A percentile compares a stretch with the other conserved stretches of the same genome.
phyloP scores from a whole-genome alignment of 1,140 invertebrate species.

The Rhopalosiphum maidis region DNA sequence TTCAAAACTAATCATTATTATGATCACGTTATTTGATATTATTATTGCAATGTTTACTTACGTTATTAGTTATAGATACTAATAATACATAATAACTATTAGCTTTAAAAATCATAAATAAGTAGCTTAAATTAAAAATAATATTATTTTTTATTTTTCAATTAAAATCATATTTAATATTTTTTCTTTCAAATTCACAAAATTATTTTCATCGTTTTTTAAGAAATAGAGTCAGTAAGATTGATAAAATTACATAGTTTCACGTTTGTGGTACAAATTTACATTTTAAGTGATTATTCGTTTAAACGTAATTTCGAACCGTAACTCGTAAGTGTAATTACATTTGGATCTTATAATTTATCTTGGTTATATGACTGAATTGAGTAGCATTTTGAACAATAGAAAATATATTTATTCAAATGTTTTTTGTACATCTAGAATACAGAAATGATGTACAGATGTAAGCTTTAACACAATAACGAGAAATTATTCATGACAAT shows the following conservation, averaged over 20 bases:
- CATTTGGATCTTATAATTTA: background rate
- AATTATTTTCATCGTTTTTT: background rate
- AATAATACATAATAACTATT: background rate
- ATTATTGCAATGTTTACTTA: background rate
- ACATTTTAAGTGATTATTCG: background rate
- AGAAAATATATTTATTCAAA: background rate
- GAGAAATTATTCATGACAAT: background rate
- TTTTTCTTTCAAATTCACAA: background rate
- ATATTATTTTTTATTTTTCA: background rate
- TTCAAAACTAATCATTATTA: background rate
- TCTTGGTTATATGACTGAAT: background rate
- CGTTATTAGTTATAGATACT: background rate
- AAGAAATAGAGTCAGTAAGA: background rate
- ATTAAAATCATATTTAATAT: background rate
- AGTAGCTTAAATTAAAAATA: background rate
- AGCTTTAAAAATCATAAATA: background rate
- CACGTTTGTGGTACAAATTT: background rate
- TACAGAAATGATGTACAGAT: background rate
- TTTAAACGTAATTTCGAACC: background rate
- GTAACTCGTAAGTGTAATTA: conserved; percentile 14
- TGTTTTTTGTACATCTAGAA: background rate
- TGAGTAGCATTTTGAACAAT: background rate
- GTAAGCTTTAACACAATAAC: background rate
- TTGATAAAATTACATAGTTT: background rate
- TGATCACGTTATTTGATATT: background rate